Percentiles rank a stretch among this genome's conserved stretches.
Evolutionary conservation across 2,797 vertebrate species (phyloP).

Genomic region (Erethizon dorsatum): DNA sequence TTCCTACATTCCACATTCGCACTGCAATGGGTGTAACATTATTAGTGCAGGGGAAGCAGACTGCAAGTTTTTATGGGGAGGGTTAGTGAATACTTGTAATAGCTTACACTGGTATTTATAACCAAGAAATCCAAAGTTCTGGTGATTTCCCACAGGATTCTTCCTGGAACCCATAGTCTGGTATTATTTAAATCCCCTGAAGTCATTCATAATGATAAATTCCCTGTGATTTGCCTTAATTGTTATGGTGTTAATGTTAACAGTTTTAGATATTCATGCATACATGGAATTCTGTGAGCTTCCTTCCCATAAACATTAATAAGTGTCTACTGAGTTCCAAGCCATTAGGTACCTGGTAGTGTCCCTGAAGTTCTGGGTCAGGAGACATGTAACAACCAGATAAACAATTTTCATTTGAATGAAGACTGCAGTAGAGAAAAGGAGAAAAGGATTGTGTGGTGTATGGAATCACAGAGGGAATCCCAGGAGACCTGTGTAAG

Average conservation of each 20-base stretch:
- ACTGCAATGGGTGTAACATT: not conserved
- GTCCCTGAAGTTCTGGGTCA: not conserved
- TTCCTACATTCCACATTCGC: not conserved
- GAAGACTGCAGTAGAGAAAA: not conserved
- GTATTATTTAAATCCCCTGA: not conserved
- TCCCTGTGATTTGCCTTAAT: slow-evolving; percentile 4
- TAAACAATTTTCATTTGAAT: not conserved
- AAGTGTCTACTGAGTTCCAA: not conserved
- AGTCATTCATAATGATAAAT: not conserved
- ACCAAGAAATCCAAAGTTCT: slow-evolving; percentile 25
- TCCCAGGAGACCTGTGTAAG: not conserved
- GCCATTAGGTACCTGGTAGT: not conserved
- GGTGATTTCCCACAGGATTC: not conserved
- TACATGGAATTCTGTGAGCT: not conserved
- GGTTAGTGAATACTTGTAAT: not conserved
- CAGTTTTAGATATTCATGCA: not conserved
- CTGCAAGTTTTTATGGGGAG: not conserved
- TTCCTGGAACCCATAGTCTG: not conserved
- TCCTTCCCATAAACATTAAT: slow-evolving; percentile 31
- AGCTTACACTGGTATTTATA: not conserved
- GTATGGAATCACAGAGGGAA: not conserved
- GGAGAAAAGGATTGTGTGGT: not conserved
- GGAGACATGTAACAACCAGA: not conserved
- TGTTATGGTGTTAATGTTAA: not conserved
- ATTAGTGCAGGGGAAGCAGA: not conserved